Percentiles rank a stretch among this genome's conserved stretches.
Conservation (phyloP, 1,140 invertebrate genomes). For the Drosophila kepulauana region DNA sequence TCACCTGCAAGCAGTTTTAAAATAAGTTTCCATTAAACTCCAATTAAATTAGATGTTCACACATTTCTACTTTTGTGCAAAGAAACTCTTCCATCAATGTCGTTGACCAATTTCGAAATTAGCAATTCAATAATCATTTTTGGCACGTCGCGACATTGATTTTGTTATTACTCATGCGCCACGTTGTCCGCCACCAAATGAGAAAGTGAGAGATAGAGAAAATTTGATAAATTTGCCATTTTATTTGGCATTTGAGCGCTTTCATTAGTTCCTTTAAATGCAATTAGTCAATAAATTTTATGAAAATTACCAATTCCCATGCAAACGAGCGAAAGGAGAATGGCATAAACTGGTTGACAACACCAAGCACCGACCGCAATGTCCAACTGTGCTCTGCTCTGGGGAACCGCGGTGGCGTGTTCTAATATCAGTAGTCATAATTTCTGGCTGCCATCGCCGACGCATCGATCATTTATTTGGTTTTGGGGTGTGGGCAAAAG, state of each 20-base stretch:
- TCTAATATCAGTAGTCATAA: slow-evolving; percentile 65
- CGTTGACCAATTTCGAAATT: slow-evolving; percentile 59
- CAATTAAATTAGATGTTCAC: slow-evolving; percentile 46
- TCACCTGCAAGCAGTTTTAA: not conserved
- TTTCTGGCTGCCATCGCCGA: slow-evolving; percentile 56
- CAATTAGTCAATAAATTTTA: slow-evolving; percentile 81
- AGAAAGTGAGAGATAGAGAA: slow-evolving; percentile 13
- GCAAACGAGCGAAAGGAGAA: slow-evolving; percentile 32
- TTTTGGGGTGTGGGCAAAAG: slow-evolving; percentile 32
- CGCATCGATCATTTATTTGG: slow-evolving; percentile 70
- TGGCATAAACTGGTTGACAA: slow-evolving; percentile 44
- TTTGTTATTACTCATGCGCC: slow-evolving; percentile 56
- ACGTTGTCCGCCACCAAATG: slow-evolving; percentile 17
- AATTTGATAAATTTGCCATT: slow-evolving; percentile 75
- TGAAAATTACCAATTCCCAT: slow-evolving; percentile 76
- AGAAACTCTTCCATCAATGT: not conserved
- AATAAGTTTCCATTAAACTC: slow-evolving; percentile 50
- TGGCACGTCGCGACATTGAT: slow-evolving; percentile 53
- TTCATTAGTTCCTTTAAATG: slow-evolving; percentile 73
- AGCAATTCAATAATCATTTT: slow-evolving; percentile 51
- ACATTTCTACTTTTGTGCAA: slow-evolving; percentile 22
- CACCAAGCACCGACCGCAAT: slow-evolving; percentile 8
- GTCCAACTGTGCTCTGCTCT: too few relatives aligned
- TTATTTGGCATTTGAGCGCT: slow-evolving; percentile 72
- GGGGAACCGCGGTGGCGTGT: slow-evolving; percentile 40